Base-by-base conservation (phyloP, 2,797 vertebrate species). In the Eulemur mongoz region DNA sequence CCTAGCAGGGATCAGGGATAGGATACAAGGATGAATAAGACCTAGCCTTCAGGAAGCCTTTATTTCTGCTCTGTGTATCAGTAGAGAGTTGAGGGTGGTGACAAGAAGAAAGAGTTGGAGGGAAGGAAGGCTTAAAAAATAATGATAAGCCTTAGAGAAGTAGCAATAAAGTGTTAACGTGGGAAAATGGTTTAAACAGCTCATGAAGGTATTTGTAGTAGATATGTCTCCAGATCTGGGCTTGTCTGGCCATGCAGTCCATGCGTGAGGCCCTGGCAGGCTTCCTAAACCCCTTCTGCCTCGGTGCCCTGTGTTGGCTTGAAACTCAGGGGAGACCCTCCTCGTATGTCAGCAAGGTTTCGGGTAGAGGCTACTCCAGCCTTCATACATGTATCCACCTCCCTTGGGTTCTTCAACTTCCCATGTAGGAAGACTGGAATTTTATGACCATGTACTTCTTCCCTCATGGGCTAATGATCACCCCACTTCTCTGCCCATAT, bases 391-490 rank as follows among this genome's bases (percentile, higher is more conserved):
- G 14, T 13, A 2, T 12, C 7, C 14, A 54, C 73, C 14, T 86
- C 12, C 54, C 15, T 57, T 30, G 61, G 23, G 35, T 32, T 43
- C 52, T 70, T 59, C 38, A 38, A 0, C 61, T 45, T 72, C 48
- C 38, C 80, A 23, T 43, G 81, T 87, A 84, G 52, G 79, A 78
- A 91, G 88, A 57, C 14, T 85, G 23, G 43, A 67, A 25, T 75
- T 67, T 67, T 27, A 3, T 32, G 35, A 40, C 10, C 13, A 0
- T 38, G 40, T 61, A 22, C 63, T 83, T 82, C 69, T 83, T 85
- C 20, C 38, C 0, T 48, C 1, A 0, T 69, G 35, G 65, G n/a
- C 76, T 80, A 78, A 35, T 15, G 9, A 5, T 59, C 15, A 13
- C 65, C 20, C 52, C 7, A 6, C 61, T 54, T 75, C 72, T 76